Conservation (phyloP, 2,888 invertebrate genomes). For the Aphidoletes aphidimyza region DNA sequence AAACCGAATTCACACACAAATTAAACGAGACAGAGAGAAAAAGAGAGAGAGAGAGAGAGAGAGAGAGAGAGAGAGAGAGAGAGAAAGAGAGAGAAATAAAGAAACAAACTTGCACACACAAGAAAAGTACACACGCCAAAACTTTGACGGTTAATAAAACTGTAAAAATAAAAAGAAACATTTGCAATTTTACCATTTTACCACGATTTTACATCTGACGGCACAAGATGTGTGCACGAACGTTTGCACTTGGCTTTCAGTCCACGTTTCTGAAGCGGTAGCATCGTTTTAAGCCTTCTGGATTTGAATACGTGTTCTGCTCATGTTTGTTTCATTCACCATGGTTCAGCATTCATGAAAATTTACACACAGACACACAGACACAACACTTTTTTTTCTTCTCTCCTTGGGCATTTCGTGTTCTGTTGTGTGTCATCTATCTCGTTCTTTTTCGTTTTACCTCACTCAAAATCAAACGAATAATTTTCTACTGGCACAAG, state of each 20-base stretch:
- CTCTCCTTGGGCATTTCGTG: too few species aligned
- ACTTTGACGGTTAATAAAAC: conserved; percentile 13
- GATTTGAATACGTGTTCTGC: conserved; percentile 14
- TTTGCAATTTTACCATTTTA: conserved; percentile 29
- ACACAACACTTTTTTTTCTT: too few species aligned
- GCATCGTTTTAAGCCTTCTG: conserved; percentile 4
- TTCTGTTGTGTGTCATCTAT: too few species aligned
- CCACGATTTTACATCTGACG: not conserved
- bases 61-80: too few species aligned
- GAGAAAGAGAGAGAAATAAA: too few species aligned
- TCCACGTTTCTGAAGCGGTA: not conserved
- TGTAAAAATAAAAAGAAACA: not conserved
- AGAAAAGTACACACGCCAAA: not conserved
- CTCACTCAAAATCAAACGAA: too few species aligned
- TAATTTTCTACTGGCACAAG: too few species aligned
- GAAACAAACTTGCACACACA: not conserved
- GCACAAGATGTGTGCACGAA: not conserved
- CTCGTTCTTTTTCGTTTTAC: too few species aligned
- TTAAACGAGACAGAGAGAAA: not conserved
- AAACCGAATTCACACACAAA: too few species aligned
- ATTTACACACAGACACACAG: too few species aligned
- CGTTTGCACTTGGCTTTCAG: not conserved
- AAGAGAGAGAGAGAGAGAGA: too few species aligned
- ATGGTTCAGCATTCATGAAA: too few species aligned
- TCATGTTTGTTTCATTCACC: not conserved